Percentiles rank a stretch among this genome's conserved stretches.
Evolutionary conservation across 1,140 invertebrate genomes (phyloP).

Genomic region (Prorops nasuta): DNA sequence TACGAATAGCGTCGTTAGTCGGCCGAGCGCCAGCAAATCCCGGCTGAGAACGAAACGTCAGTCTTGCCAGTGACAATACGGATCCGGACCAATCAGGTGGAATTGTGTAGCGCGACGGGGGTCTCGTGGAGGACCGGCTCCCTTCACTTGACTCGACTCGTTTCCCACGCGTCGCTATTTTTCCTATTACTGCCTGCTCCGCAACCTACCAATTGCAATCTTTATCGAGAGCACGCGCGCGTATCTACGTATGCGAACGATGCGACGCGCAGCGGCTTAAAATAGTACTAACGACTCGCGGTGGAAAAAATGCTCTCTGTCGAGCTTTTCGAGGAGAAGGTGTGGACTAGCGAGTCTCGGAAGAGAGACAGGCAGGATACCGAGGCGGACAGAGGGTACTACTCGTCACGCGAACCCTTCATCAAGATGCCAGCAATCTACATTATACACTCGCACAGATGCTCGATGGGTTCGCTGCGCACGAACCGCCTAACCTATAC

Average conservation of each 20-base stretch:
- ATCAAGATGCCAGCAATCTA: slow-evolving; percentile 49
- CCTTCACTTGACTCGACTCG: too few relatives aligned
- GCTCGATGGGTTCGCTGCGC: slow-evolving; percentile 32
- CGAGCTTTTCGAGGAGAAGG: too few relatives aligned
- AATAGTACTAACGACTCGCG: too few relatives aligned
- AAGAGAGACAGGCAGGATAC: slow-evolving; percentile 49
- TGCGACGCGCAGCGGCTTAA: too few relatives aligned
- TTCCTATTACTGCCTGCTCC: too few relatives aligned
- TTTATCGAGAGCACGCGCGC: too few relatives aligned
- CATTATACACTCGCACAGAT: slow-evolving; percentile 45
- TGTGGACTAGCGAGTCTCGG: too few relatives aligned
- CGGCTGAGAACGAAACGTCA: slow-evolving; percentile 24
- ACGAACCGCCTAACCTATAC: slow-evolving; percentile 5
- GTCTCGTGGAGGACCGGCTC: slow-evolving; percentile 24
- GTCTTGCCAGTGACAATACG: slow-evolving; percentile 32
- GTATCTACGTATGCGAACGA: too few relatives aligned
- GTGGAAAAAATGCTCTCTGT: too few relatives aligned
- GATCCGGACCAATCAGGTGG: slow-evolving; percentile 50
- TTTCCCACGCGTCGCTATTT: too few relatives aligned
- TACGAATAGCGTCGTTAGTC: slow-evolving; percentile 34
- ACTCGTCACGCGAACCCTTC: slow-evolving; percentile 55
- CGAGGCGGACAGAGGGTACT: slow-evolving; percentile 36
- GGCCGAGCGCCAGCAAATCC: slow-evolving; percentile 18
- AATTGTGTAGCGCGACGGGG: slow-evolving; percentile 45
- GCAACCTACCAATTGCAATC: too few relatives aligned